Percentiles rank a stretch among this genome's conserved stretches.
Evolutionary conservation across 2,797 vertebrate genomes (phyloP).

Genomic region (Hipposideros larvatus): DNA sequence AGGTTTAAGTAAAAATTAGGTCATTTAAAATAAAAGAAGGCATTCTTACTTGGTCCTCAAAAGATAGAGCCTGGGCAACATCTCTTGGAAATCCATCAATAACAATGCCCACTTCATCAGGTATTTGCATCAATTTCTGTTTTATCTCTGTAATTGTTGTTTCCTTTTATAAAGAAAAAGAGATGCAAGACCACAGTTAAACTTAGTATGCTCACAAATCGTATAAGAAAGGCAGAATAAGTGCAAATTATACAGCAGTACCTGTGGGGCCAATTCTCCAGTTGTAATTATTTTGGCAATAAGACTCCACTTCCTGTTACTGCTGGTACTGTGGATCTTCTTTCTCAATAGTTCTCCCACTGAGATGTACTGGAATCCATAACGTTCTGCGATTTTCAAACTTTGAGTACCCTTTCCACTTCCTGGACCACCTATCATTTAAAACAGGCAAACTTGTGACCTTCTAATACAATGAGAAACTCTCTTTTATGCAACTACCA

Average conservation of each 20-base stretch:
- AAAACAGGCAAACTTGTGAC: slow-evolving; percentile 49
- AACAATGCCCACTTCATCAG: slow-evolving; percentile 96
- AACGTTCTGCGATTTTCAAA: slow-evolving; percentile 97
- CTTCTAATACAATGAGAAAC: background rate
- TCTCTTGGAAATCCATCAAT: slow-evolving; percentile 99
- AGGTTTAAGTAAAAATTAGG: slow-evolving; percentile 52
- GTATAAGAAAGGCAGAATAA: slow-evolving; percentile 1
- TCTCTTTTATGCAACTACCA: background rate
- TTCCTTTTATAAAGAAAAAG: slow-evolving; percentile 90
- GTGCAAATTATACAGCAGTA: slow-evolving; percentile 81
- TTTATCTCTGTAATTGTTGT: slow-evolving; percentile 99
- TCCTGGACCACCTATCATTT: slow-evolving; percentile 94
- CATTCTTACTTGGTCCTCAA: slow-evolving; percentile 97
- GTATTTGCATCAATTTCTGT: slow-evolving; percentile 98
- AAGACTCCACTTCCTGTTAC: slow-evolving; percentile 99
- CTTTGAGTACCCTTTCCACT: slow-evolving; percentile 99
- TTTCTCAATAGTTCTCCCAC: slow-evolving; percentile 97
- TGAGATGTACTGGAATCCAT: slow-evolving; percentile 97
- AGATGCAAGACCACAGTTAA: slow-evolving; percentile 34
- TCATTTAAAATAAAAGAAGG: slow-evolving; percentile 77
- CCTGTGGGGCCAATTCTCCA: slow-evolving; percentile 98
- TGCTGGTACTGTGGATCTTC: slow-evolving; percentile 99
- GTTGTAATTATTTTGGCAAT: slow-evolving; percentile 99
- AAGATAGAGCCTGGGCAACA: slow-evolving; percentile 97
- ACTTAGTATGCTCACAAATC: background rate